Evolutionary conservation across 2,797 vertebrate species (phyloP), one percentile per base, ranked within the genome.

Genomic region (Schizothorax lantsangensis): DNA sequence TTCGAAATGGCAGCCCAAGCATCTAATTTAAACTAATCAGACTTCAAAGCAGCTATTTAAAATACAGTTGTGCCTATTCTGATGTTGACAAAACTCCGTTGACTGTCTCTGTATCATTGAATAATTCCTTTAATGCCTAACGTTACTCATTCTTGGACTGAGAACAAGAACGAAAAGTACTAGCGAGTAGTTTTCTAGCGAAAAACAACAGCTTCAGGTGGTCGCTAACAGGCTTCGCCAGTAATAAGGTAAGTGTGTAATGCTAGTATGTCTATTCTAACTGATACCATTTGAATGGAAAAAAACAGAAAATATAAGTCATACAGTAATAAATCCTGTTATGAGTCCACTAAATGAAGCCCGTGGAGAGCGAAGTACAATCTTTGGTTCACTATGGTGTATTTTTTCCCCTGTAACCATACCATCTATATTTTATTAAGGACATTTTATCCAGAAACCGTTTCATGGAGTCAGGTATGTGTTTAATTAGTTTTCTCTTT

Each of bases 171-270:
- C 21, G 19, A 75, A 49, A 59, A 59, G 72, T 49, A 64, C 30
- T 9, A 78, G 33, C 10, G 74, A 15, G 17, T 26, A 75, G 52
- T 75, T 47, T 62, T 30, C 33, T 23, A 43, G 3, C 64, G 23
- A 69, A 79, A 68, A 79, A 85, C 47, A 54, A 36, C 62, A 57
- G 74, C 49, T 49, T 84, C 54, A 75, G 71, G 81, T 59, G 43
- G 72, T 84, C 10, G 40, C 14, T 23, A n/a, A 23, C 38, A 71
- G 23, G 66, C 52, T 36, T 80, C 64, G 1, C 4, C 17, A 33
- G 47, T 4, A 23, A 72, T 45, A 85, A 71, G 77, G 77, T 59
- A 62, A 49, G 49, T 17, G 12, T 68, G 9, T 79, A 64, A 47
- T 33, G 43, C 36, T 69, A 47, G 26, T 49, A 26, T 79, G 4